Percentiles rank a stretch among this genome's conserved stretches.
Evolutionary conservation across 2,113 vertebrate species (phyloP).

Genomic region (Manacus vitellinus): DNA sequence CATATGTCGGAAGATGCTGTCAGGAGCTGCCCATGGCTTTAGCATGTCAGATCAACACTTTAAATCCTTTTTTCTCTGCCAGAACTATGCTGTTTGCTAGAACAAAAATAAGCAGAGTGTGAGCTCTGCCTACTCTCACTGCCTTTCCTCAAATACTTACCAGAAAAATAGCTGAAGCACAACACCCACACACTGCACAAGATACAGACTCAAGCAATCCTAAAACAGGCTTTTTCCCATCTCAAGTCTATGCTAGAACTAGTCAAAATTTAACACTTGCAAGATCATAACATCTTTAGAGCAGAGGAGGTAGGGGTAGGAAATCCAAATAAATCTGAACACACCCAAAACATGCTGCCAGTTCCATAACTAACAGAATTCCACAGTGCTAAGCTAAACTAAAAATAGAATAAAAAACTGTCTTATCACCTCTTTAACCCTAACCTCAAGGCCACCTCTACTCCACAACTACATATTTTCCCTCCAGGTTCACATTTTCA

Average conservation of each 20-base stretch:
- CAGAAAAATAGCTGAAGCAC: conserved; percentile 29
- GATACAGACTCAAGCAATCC: conserved; percentile 9
- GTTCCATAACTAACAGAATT: neutral
- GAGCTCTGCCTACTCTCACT: conserved; percentile 33
- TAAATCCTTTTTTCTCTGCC: neutral
- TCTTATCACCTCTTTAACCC: neutral
- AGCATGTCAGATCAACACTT: neutral
- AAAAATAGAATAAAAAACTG: neutral
- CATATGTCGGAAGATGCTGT: neutral
- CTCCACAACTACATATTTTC: neutral
- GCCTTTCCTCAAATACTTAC: conserved; percentile 19
- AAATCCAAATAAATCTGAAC: neutral
- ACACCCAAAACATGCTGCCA: neutral
- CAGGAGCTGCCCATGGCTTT: neutral
- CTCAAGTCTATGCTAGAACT: neutral
- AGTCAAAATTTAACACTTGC: conserved; percentile 14
- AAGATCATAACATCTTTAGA: neutral
- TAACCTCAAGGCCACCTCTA: neutral
- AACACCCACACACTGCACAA: conserved; percentile 34
- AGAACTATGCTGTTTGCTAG: neutral
- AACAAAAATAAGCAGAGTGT: conserved; percentile 32
- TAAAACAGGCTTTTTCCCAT: conserved; percentile 31
- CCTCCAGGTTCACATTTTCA: conserved; percentile 25
- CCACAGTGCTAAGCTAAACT: neutral
- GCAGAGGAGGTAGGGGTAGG: neutral